These are phyloP conservation scores for Drosophila sturtevanti DNA, from an alignment of 1,140 invertebrate genomes.

Conservation along the genomic window DNA sequence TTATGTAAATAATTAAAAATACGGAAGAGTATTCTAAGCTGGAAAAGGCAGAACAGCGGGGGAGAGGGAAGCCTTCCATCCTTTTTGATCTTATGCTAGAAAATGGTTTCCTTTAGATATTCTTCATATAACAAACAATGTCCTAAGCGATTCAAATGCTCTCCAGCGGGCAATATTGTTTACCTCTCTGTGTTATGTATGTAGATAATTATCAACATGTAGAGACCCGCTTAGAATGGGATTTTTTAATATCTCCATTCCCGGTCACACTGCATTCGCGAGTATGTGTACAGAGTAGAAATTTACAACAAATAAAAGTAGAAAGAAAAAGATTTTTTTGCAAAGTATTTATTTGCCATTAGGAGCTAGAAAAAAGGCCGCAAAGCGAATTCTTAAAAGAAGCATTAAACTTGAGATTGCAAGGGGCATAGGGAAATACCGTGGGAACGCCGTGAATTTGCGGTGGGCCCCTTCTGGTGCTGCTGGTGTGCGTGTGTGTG, in stretches of 20 bases:
- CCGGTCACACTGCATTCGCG: conserved; percentile 16
- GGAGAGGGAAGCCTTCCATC: too few species aligned
- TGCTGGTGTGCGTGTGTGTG: conserved; percentile 5
- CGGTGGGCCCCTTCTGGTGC: conserved; percentile 16
- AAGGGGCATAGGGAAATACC: conserved; percentile 6
- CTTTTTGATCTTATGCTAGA: too few species aligned
- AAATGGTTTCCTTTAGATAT: too few species aligned
- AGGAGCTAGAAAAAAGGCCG: not conserved
- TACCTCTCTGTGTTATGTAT: too few species aligned
- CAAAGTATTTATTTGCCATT: conserved; percentile 1
- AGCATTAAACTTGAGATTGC: conserved; percentile 2
- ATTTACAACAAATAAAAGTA: conserved; percentile 37
- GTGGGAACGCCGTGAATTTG: conserved; percentile 41
- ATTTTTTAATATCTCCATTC: not conserved
- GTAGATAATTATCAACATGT: too few species aligned
- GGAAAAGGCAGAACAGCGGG: too few species aligned
- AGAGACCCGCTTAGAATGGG: too few species aligned
- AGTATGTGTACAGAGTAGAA: conserved; percentile 48
- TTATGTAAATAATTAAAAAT: too few species aligned
- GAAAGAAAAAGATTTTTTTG: conserved; percentile 9
- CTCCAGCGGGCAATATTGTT: too few species aligned
- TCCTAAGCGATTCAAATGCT: too few species aligned
- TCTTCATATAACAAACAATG: too few species aligned
- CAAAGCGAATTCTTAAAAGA: not conserved
- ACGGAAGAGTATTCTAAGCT: too few species aligned